Evolutionary conservation across 2,888 invertebrate genomes (phyloP), one percentile per base, ranked within the genome.

Genomic region (Agonum fuliginosum): DNA sequence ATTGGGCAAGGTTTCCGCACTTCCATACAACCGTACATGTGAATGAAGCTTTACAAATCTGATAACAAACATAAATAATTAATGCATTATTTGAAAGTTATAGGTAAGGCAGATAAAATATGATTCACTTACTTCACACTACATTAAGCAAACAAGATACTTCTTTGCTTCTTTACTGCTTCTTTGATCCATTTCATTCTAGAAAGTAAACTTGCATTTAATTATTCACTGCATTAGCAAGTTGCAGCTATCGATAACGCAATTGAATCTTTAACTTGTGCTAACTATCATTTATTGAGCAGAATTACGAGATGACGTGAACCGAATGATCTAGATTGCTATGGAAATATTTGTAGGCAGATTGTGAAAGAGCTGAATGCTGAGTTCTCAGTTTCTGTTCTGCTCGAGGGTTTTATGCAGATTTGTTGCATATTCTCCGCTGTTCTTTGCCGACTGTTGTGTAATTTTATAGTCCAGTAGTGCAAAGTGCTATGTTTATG

Each of bases 341-440:
- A 30, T 62, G 58, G 34, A 62, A 54, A 30, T 30, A 30, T 62
- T 30, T 27, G 30, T 30, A 30, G 30, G 58, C 30, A 30, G 58
- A 62, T 62, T 62, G 27, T 30, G 58, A 62, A 62, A 62, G 30
- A 62, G 58, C 17, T 62, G 58, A 62, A 54, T 30, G 30, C 8
- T 30, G 8, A 30, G 3, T n/a, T n/a, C n/a, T n/a, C n/a, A n/a
- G n/a, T n/a, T n/a, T n/a, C n/a, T n/a, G n/a, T 62, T 30, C 58
- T 62, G 8, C 58, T 30, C 14, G 14, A 62, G 58, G 58, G 58
- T 6, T 46, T 46, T 62, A 62, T 62, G 58, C 30, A 62, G 30
- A 62, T 62, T 62, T 20, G 20, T 19, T 20, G 48, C 22, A n/a
- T n/a, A n/a, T n/a, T n/a, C n/a, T n/a, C n/a, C n/a, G n/a, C n/a